Percentiles rank a stretch among this genome's conserved stretches.
Evolutionary conservation across 2,113 vertebrate species (phyloP).

Genomic region (Lasiurus borealis): DNA sequence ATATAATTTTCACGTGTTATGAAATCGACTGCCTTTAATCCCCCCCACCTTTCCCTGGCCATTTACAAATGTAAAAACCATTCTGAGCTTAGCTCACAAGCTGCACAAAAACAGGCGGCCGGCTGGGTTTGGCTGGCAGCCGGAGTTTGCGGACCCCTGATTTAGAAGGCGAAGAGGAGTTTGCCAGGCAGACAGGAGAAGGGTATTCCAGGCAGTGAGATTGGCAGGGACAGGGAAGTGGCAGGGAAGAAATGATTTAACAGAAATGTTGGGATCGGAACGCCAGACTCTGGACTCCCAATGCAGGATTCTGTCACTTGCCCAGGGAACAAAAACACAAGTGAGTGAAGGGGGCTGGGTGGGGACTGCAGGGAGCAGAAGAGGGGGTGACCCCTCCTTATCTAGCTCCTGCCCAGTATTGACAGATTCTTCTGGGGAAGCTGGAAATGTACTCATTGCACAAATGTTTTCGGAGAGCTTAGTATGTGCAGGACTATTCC

Average conservation of each 20-base stretch:
- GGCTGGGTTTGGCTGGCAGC: neutral
- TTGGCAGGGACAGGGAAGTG: neutral
- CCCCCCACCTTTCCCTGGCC: neutral
- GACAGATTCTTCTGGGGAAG: neutral
- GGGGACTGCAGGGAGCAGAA: neutral
- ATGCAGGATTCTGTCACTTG: neutral
- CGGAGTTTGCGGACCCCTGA: neutral
- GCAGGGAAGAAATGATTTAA: neutral
- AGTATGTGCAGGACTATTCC: neutral
- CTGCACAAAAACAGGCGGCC: neutral
- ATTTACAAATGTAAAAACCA: constrained; percentile 48
- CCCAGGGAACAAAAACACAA: neutral
- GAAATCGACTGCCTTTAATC: neutral
- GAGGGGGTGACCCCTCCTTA: neutral
- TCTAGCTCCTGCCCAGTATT: neutral
- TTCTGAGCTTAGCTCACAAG: constrained; percentile 37
- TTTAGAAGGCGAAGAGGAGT: constrained; percentile 11
- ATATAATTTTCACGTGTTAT: neutral
- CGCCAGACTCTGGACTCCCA: accelerated
- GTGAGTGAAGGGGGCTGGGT: neutral
- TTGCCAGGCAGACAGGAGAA: neutral
- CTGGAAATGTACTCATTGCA: neutral
- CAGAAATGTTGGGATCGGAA: neutral
- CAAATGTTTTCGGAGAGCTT: neutral
- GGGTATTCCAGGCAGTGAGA: neutral